A percentile compares a stretch with the other conserved stretches of the same genome.
These are phyloP conservation scores for Trachurus trachurus DNA, from an alignment of 2,797 vertebrate species.

Conservation along the genomic window DNA sequence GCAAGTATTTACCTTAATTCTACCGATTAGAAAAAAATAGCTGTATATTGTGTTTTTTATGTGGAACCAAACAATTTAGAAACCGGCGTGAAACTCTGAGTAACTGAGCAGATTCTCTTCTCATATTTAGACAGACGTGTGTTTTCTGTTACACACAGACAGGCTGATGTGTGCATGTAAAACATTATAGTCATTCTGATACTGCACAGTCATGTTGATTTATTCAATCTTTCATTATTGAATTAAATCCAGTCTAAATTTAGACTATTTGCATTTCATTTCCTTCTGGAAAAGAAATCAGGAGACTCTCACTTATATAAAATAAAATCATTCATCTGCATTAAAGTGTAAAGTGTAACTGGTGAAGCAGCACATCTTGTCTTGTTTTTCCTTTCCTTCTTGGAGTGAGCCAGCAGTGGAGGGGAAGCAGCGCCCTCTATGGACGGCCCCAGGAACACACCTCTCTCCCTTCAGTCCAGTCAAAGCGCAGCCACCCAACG, in stretches of 20 bases:
- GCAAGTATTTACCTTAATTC: constrained; percentile 12
- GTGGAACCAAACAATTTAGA: constrained; percentile 11
- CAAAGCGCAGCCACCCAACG: constrained; percentile 39
- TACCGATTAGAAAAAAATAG: constrained; percentile 5
- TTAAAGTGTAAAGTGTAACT: background rate
- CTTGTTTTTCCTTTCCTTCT: background rate
- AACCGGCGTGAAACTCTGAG: background rate
- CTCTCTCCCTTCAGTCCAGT: constrained; percentile 33
- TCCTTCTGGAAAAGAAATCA: background rate
- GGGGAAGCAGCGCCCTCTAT: constrained; percentile 77
- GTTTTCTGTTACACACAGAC: constrained; percentile 39
- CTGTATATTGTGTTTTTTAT: background rate
- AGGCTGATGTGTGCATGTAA: constrained; percentile 34
- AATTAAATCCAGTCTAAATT: no score
- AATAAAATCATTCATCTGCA: background rate
- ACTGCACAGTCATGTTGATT: background rate
- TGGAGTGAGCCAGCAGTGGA: constrained; percentile 44
- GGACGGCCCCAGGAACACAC: background rate
- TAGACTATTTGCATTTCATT: background rate
- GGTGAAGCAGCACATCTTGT: background rate
- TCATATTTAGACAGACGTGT: constrained; percentile 23
- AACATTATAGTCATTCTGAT: constrained; percentile 13
- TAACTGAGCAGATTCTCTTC: constrained; percentile 1
- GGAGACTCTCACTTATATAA: background rate
- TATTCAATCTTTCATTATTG: background rate